Percentiles rank a stretch among this genome's conserved stretches.
Conservation (phyloP, 2,797 vertebrate genomes). For the Lepilemur septentrionalis region DNA sequence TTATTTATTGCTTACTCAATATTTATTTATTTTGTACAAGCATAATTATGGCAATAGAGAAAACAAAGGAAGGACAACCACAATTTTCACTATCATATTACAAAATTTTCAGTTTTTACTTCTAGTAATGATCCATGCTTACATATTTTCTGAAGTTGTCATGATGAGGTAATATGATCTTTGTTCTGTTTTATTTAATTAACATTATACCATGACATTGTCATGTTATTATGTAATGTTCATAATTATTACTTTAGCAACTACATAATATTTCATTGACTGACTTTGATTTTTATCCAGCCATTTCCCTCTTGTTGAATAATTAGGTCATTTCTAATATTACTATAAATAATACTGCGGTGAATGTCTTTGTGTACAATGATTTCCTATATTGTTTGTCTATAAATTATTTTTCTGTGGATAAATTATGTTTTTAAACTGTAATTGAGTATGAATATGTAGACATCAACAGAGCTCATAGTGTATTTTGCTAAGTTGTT, state of each 20-base stretch:
- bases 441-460: neutral
- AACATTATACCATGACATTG: conserved; percentile 40
- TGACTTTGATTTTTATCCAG: conserved; percentile 53
- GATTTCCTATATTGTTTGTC: neutral
- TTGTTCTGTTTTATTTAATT: conserved; percentile 53
- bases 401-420: neutral
- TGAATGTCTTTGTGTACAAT: neutral
- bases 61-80: neutral
- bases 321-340: conserved; percentile 42
- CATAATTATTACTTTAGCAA: conserved; percentile 61
- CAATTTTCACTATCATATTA: neutral
- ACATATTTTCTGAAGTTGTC: conserved; percentile 50
- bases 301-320: neutral
- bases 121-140: neutral
- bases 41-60: neutral
- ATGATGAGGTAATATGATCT: conserved; percentile 48
- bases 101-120: conserved; percentile 18
- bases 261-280: conserved; percentile 45
- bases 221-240: conserved; percentile 43
- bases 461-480: neutral
- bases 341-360: conserved; percentile 25
- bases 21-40: neutral
- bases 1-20: neutral
- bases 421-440: neutral
- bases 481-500: neutral